phyloP scores from a whole-genome alignment of 2,888 invertebrate species.

The Julus scanicus region DNA sequence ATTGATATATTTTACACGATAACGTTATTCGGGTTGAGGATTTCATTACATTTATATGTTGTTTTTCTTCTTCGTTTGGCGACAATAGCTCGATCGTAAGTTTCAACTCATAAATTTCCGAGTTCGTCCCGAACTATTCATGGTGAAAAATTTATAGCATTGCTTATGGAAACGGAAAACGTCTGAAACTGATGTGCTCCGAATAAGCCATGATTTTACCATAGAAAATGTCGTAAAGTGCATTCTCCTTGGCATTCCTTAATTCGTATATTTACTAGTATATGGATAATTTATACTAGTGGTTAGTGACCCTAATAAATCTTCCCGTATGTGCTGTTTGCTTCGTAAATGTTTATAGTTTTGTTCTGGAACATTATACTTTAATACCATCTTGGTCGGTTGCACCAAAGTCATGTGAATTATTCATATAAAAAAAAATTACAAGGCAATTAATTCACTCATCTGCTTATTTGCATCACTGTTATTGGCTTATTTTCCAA shows the following conservation, averaged over 20 bases:
- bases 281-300: not conserved
- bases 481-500: no score
- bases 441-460: no score
- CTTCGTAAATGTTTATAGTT: no score
- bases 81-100: constrained; percentile 21
- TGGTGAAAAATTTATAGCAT: constrained; percentile 15
- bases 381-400: no score
- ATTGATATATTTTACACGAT: not conserved
- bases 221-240: not conserved
- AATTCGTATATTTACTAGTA: not conserved
- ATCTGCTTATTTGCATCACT: no score
- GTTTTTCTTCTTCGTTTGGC: not conserved
- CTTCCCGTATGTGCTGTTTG: not conserved
- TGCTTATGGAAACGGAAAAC: constrained; percentile 8
- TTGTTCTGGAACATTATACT: no score
- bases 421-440: no score
- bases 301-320: not conserved
- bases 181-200: not conserved
- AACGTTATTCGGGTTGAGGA: not conserved
- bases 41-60: constrained; percentile 17
- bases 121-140: not conserved
- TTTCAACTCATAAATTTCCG: constrained; percentile 26
- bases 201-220: not conserved
- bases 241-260: not conserved
- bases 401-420: no score